Percentiles rank a stretch among this genome's conserved stretches.
Evolutionary conservation across 1,140 invertebrate genomes (phyloP).

Genomic region (Cepaea nemoralis): DNA sequence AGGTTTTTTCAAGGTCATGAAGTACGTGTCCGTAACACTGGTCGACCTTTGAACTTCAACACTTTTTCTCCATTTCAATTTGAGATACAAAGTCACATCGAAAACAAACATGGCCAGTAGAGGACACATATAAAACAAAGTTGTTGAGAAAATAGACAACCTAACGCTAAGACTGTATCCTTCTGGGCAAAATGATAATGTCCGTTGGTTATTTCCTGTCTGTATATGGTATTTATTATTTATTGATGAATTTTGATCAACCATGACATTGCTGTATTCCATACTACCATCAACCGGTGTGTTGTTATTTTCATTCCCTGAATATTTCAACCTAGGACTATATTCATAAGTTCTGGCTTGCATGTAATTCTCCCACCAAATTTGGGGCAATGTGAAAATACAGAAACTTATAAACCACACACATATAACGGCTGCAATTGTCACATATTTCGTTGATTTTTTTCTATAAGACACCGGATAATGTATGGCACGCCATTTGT

Average conservation of each 20-base stretch:
- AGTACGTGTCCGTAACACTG: constrained; percentile 40
- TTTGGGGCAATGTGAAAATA: constrained; percentile 52
- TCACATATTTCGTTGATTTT: constrained; percentile 51
- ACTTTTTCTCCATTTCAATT: constrained; percentile 37
- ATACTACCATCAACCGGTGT: not conserved
- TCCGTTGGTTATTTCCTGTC: not conserved
- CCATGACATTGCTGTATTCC: not conserved
- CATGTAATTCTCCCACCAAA: constrained; percentile 47
- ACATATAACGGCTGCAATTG: constrained; percentile 45
- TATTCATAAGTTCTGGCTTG: not conserved
- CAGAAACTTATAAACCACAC: constrained; percentile 56
- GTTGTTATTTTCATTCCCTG: not conserved
- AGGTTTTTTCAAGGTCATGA: constrained; percentile 39
- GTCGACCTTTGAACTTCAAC: constrained; percentile 40
- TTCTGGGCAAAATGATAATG: constrained; percentile 4
- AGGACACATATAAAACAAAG: constrained; percentile 20
- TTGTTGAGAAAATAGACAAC: constrained; percentile 29
- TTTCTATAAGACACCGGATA: constrained; percentile 63
- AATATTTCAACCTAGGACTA: not conserved
- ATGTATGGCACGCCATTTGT: constrained; percentile 63
- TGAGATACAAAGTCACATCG: constrained; percentile 29
- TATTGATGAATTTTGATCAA: not conserved
- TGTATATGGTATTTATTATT: not conserved
- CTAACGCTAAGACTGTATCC: constrained; percentile 11
- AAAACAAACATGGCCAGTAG: constrained; percentile 18